These are phyloP conservation scores for Xylocampa areola DNA, from an alignment of 2,888 invertebrate species.

Conservation along the genomic window DNA sequence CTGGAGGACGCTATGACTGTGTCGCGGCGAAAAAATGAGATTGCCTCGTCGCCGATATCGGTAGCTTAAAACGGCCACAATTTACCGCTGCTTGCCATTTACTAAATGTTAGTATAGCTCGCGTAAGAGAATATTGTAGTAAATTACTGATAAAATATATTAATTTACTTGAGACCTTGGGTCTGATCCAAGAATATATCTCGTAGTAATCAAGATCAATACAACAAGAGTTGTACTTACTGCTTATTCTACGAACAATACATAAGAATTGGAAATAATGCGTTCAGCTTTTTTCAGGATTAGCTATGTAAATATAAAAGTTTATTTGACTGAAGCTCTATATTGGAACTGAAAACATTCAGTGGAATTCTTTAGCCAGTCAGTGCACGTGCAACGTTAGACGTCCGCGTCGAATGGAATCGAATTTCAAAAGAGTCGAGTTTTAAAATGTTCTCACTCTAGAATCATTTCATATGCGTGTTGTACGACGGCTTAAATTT, in stretches of 20 bases:
- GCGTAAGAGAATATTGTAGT: slow-evolving; percentile 53
- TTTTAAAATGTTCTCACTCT: slow-evolving; percentile 54
- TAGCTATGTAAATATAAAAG: slow-evolving; percentile 48
- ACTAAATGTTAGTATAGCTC: slow-evolving; percentile 52
- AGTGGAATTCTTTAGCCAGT: slow-evolving; percentile 55
- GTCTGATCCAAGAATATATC: slow-evolving; percentile 49
- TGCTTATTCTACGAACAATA: slow-evolving; percentile 14
- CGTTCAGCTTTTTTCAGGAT: slow-evolving; percentile 22
- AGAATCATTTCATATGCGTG: slow-evolving; percentile 46
- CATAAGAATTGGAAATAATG: slow-evolving; percentile 26
- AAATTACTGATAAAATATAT: slow-evolving; percentile 55
- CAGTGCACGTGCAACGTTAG: slow-evolving; percentile 61
- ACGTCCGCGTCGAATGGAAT: slow-evolving; percentile 56
- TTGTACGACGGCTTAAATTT: slow-evolving; percentile 11
- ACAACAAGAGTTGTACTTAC: slow-evolving; percentile 14
- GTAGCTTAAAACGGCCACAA: slow-evolving; percentile 50
- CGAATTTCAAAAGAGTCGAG: slow-evolving; percentile 58
- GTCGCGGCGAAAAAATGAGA: slow-evolving; percentile 70
- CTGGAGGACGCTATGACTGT: slow-evolving; percentile 69
- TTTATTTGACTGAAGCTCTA: slow-evolving; percentile 46
- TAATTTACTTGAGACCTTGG: slow-evolving; percentile 56
- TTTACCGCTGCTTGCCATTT: slow-evolving; percentile 55
- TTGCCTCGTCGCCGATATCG: slow-evolving; percentile 59
- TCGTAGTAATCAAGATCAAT: slow-evolving; percentile 25
- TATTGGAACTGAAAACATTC: slow-evolving; percentile 56